Conservation (phyloP, 2,888 invertebrate genomes). For the Thumatha senex region DNA sequence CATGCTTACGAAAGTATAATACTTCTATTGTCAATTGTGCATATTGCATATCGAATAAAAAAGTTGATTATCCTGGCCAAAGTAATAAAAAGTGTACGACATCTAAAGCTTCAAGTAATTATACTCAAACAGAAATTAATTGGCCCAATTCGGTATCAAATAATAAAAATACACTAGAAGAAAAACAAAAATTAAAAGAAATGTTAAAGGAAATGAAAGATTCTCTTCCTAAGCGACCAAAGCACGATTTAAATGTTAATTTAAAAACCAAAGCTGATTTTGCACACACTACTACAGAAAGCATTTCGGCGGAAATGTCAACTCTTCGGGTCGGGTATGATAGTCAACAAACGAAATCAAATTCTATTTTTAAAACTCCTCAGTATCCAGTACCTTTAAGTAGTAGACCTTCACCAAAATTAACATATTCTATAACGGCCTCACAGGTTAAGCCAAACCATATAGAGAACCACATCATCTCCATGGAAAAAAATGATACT, state of each 20-base stretch:
- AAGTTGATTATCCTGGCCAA: slow-evolving; percentile 19
- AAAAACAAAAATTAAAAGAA: slow-evolving; percentile 85
- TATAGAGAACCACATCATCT: slow-evolving; percentile 30
- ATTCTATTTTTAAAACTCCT: slow-evolving; percentile 6
- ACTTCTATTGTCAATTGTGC: slow-evolving; percentile 56
- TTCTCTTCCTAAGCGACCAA: slow-evolving; percentile 86
- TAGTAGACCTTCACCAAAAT: slow-evolving; percentile 5
- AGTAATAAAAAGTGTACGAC: slow-evolving; percentile 15
- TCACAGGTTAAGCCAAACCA: slow-evolving; percentile 42
- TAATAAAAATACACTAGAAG: slow-evolving; percentile 49
- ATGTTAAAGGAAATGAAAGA: slow-evolving; percentile 91
- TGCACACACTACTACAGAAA: slow-evolving; percentile 14
- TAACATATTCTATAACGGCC: slow-evolving; percentile 38
- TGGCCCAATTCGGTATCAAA: slow-evolving; percentile 14
- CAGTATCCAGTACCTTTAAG: slow-evolving; percentile 1
- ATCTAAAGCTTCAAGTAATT: slow-evolving; percentile 39
- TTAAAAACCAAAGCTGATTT: slow-evolving; percentile 14
- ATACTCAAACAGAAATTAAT: slow-evolving; percentile 52
- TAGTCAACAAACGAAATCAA: slow-evolving; percentile 15
- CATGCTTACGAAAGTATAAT: slow-evolving; percentile 65
- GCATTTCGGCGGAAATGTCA: slow-evolving; percentile 54
- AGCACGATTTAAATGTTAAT: slow-evolving; percentile 46
- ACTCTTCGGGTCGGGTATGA: slow-evolving; percentile 65
- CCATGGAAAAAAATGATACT: slow-evolving; percentile 3
- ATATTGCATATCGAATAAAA: slow-evolving; percentile 50